Evolutionary conservation across 2,113 vertebrate species (phyloP), one percentile per base, ranked within the genome.

Genomic region (Tenebrosternarchus preto): DNA sequence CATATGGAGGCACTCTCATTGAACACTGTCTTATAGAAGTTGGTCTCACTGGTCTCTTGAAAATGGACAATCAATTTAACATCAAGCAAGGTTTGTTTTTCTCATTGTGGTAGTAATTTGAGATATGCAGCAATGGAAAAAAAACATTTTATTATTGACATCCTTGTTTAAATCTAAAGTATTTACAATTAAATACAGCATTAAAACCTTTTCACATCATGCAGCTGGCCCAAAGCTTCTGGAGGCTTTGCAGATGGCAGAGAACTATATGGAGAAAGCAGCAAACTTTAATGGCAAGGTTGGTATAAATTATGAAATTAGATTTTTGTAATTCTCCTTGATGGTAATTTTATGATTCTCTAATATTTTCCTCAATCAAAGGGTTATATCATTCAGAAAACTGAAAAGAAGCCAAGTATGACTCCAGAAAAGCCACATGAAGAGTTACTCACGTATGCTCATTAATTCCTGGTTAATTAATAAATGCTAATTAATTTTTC

Each of bases 381-480:
- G 97, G 97, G 97, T 27, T 99, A 93, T 86, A 95, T 99, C 80
- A 94, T 99, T 86, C 97, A 98, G 84, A 99, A 98, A 69, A 94
- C 86, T 86, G 98, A 99, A 90, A 94, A 95, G 89, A 99, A 98
- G 87, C 95, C 95, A 78, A 96, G 93, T 53, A 87, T 99, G 85
- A 91, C 91, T 76, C 87, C 93, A 29, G 92, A 92, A 19, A 95
- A 95, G 86, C 91, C 94, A 75, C 77, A 84, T 43, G 96, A 97
- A 89, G 96, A 98, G n/a, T 92, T 99, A 68, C 94, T 98, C 74
- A 99, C 97, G 98, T 99, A 94, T 88, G 93, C 87, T 12, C 9
- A 22, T 66, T 60, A n/a, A 20, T 46, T 55, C 1, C 33, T 24
- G n/a, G n/a, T n/a, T n/a, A n/a, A n/a, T n/a, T n/a, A n/a, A n/a